phyloP scores from a whole-genome alignment of 2,797 vertebrate species.

The Centroberyx gerrardi region DNA sequence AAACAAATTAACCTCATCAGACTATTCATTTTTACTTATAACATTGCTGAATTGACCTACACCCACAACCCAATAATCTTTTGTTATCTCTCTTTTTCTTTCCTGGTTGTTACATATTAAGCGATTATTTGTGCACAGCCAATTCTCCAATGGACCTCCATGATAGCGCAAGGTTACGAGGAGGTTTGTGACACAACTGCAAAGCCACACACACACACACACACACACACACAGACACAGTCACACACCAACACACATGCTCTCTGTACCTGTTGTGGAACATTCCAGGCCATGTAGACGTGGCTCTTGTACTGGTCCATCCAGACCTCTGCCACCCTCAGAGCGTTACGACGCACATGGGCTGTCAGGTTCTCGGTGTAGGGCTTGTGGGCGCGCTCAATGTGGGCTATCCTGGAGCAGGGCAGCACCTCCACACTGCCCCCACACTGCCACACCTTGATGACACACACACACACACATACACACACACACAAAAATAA shows the following conservation, averaged over 20 bases:
- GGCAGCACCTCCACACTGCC: constrained; percentile 96
- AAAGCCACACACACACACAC: background rate
- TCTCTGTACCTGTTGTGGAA: constrained; percentile 91
- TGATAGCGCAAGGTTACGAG: constrained; percentile 27
- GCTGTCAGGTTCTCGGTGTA: constrained; percentile 94
- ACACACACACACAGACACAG: constrained; percentile 1
- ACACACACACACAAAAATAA: constrained; percentile 7
- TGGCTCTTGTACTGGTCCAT: constrained; percentile 97
- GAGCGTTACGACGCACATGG: constrained; percentile 93
- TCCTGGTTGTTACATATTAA: too few species aligned
- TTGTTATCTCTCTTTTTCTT: too few species aligned
- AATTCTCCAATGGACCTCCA: background rate
- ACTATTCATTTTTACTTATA: too few species aligned
- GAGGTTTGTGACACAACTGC: constrained; percentile 17
- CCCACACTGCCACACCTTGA: constrained; percentile 96
- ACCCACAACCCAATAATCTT: too few species aligned
- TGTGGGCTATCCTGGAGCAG: constrained; percentile 96
- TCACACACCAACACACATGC: background rate
- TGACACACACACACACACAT: constrained; percentile 4
- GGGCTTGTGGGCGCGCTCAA: constrained; percentile 95
- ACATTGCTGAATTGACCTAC: too few species aligned
- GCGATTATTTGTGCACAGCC: too few species aligned
- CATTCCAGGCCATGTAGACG: constrained; percentile 98
- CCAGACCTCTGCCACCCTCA: constrained; percentile 96
- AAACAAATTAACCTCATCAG: too few species aligned